These are phyloP conservation scores for Spilarctia lutea DNA, from an alignment of 2,888 invertebrate genomes.

Conservation along the genomic window DNA sequence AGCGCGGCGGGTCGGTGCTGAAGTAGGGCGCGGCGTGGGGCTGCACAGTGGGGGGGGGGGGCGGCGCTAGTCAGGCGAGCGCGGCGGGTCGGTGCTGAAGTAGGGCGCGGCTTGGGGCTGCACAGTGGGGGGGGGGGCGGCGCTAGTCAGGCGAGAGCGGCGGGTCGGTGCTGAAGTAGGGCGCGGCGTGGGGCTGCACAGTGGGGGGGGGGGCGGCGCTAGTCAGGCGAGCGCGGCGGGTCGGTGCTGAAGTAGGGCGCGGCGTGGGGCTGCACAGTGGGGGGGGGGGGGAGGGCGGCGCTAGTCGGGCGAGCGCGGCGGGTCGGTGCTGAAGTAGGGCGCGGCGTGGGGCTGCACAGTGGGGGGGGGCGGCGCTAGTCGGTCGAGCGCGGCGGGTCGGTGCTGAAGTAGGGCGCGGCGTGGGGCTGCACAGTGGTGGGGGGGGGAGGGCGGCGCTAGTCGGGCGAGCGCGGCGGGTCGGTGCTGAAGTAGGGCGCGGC, in stretches of 20 bases:
- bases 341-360: conserved; percentile 91
- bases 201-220: too few species aligned
- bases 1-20: too few species aligned
- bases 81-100: conserved; percentile 95
- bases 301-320: conserved; percentile 83
- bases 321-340: conserved; percentile 90
- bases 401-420: conserved; percentile 97
- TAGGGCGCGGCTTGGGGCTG: conserved; percentile 90
- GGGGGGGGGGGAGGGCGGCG: too few species aligned
- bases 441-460: conserved; percentile 89
- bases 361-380: conserved; percentile 88
- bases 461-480: conserved; percentile 86
- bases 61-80: conserved; percentile 59
- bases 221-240: too few species aligned
- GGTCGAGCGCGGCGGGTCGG: conserved; percentile 88
- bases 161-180: too few species aligned
- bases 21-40: conserved; percentile 80
- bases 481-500: conserved; percentile 97
- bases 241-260: too few species aligned
- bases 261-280: too few species aligned
- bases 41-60: conserved; percentile 71
- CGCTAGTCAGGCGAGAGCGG: too few species aligned
- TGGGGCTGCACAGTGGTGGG: conserved; percentile 90
- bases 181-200: conserved; percentile 87
- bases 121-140: conserved; percentile 65